phyloP scores from a whole-genome alignment of 2,113 vertebrate genomes.

The Coturnix japonica region DNA sequence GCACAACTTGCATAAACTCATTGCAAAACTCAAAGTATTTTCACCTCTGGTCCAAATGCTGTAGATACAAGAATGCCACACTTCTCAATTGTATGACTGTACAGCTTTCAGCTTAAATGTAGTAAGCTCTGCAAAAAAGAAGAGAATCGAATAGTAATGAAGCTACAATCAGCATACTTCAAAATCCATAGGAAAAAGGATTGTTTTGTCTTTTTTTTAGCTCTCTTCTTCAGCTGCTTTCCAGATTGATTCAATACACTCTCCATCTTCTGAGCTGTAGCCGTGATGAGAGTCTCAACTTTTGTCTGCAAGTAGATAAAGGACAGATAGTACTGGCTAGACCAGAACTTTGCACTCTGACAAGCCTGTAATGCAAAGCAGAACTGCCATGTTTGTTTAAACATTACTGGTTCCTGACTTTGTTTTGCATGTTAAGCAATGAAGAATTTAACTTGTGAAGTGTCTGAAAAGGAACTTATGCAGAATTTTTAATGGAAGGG shows the following conservation, averaged over 20 bases:
- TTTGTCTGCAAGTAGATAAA: not conserved
- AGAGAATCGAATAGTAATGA: not conserved
- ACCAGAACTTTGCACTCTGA: not conserved
- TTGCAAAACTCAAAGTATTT: not conserved
- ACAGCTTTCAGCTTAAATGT: not conserved
- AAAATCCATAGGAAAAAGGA: not conserved
- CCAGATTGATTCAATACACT: not conserved
- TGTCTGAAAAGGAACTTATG: not conserved
- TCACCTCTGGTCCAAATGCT: not conserved
- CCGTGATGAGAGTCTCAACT: not conserved
- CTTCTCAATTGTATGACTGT: not conserved
- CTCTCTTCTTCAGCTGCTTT: not conserved
- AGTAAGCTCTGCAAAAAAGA: not conserved
- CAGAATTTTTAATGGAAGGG: not conserved
- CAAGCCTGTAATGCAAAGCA: constrained; percentile 15
- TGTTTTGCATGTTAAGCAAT: not conserved
- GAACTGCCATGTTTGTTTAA: not conserved
- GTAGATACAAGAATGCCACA: not conserved
- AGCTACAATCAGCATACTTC: not conserved
- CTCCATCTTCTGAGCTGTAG: not conserved
- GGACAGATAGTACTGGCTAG: not conserved
- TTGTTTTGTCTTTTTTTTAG: not conserved
- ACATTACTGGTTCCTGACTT: not conserved
- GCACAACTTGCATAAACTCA: not conserved
- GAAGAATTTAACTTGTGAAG: not conserved